Conservation (phyloP, 1,140 invertebrate species). For the Oryzaephilus surinamensis region DNA sequence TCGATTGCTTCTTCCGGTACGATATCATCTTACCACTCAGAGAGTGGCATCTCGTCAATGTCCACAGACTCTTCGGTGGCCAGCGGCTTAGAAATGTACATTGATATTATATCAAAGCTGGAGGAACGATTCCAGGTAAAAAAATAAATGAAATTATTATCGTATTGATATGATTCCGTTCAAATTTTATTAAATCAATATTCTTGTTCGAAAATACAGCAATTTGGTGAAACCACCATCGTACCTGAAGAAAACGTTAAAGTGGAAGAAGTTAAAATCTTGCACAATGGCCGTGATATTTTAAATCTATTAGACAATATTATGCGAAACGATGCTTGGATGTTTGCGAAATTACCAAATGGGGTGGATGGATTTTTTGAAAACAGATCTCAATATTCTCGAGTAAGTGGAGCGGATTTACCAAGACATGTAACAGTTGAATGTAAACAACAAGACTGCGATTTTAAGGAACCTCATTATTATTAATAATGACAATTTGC, state of each 20-base stretch:
- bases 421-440: slow-evolving; percentile 5
- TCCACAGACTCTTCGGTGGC: neutral
- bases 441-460: neutral
- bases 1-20: neutral
- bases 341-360: neutral
- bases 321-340: slow-evolving; percentile 4
- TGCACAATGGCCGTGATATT: neutral
- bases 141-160: too few relatives aligned
- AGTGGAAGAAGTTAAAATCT: neutral
- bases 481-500: slow-evolving; percentile 4
- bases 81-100: neutral
- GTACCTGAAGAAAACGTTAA: neutral
- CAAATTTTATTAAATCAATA: neutral
- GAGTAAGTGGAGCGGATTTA: slow-evolving; percentile 10
- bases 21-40: slow-evolving; percentile 8
- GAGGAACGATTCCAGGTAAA: too few relatives aligned
- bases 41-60: slow-evolving; percentile 19
- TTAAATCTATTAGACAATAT: neutral
- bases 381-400: slow-evolving; percentile 23
- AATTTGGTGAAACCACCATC: too few relatives aligned
- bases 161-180: too few relatives aligned
- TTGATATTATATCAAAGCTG: neutral
- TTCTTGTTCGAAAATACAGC: neutral
- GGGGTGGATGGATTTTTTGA: slow-evolving; percentile 12
- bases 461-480: slow-evolving; percentile 1